Conservation (phyloP, 2,888 invertebrate species). For the Ennomos erosarius region DNA sequence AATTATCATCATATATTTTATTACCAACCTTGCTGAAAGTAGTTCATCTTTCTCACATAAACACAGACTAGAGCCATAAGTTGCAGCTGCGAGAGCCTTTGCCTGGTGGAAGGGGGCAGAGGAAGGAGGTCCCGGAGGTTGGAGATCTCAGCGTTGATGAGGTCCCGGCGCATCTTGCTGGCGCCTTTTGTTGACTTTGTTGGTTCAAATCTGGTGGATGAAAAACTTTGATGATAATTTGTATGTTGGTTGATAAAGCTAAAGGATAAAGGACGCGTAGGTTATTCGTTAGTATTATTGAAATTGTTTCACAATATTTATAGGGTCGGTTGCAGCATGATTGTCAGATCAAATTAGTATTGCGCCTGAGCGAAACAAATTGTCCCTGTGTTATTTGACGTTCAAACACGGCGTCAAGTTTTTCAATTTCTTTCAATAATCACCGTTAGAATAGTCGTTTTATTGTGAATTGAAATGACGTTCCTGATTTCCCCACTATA, state of each 20-base stretch:
- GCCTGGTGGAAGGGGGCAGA: constrained; percentile 97
- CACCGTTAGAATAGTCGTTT: too few species aligned
- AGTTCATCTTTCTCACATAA: constrained; percentile 99
- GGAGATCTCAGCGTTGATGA: constrained; percentile 99
- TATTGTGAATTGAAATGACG: neutral
- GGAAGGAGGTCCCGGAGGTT: constrained; percentile 98
- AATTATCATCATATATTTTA: too few species aligned
- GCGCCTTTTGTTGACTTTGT: constrained; percentile 99
- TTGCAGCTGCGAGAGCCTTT: constrained; percentile 98
- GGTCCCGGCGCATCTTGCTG: constrained; percentile 98
- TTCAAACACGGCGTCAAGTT: too few species aligned
- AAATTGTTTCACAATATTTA: too few species aligned
- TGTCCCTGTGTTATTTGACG: too few species aligned
- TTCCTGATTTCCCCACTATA: constrained; percentile 24
- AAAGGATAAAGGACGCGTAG: too few species aligned
- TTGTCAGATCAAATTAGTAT: too few species aligned
- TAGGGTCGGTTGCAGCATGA: too few species aligned
- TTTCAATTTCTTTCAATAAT: too few species aligned
- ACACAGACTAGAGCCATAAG: constrained; percentile 99
- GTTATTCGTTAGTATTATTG: too few species aligned
- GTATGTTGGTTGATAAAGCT: too few species aligned
- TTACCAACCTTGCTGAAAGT: constrained; percentile 91
- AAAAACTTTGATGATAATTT: neutral
- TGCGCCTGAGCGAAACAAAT: too few species aligned
- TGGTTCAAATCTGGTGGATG: constrained; percentile 90